Base-by-base conservation (phyloP, 2,888 invertebrate species). In the Aphodius granarius region DNA sequence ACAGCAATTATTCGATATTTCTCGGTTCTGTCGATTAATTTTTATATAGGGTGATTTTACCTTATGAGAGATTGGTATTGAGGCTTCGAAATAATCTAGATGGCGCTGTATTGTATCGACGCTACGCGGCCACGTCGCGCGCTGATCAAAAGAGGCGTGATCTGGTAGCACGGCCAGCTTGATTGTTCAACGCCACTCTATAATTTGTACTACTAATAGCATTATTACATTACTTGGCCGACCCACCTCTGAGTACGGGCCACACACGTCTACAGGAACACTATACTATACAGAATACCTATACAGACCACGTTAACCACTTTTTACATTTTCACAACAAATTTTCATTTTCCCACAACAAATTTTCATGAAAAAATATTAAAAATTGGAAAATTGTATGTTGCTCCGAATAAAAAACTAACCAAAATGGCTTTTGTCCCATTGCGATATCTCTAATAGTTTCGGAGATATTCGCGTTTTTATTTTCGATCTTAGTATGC, bases 191-290 rank as follows among this genome's bases (percentile, higher is more conserved):
- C 84, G 79, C 79, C 81, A 83, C 81, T 82, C 85, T 86, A 85
- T 86, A 85, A 86, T 86, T 85, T 85, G 81, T 78, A 78, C 80
- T 78, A 80, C 82, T 83, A 83, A 83, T 83, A 80, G 81, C 81
- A 78, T 81, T 81, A 83, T 81, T 81, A 81, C 78, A 75, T 76
- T 76, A 76, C 73, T 73, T 70, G 43, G 43, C 43, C 43, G 43
- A 43, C 43, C 43, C 43, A 43, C 43, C 43, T 43, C 43, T 43
- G 43, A 63, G 68, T 71, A 70, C 71, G 72, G 76, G 71, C 76
- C 76, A 74, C 76, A 76, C 76, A 73, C 74, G 43, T 43, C 43
- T 43, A n/a, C n/a, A n/a, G n/a, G n/a, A n/a, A n/a, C n/a, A n/a
- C n/a, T n/a, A n/a, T n/a, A n/a, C n/a, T n/a, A n/a, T n/a, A n/a